Base-by-base conservation (phyloP, 2,888 invertebrate species). In the Chrysina gloriosa region DNA sequence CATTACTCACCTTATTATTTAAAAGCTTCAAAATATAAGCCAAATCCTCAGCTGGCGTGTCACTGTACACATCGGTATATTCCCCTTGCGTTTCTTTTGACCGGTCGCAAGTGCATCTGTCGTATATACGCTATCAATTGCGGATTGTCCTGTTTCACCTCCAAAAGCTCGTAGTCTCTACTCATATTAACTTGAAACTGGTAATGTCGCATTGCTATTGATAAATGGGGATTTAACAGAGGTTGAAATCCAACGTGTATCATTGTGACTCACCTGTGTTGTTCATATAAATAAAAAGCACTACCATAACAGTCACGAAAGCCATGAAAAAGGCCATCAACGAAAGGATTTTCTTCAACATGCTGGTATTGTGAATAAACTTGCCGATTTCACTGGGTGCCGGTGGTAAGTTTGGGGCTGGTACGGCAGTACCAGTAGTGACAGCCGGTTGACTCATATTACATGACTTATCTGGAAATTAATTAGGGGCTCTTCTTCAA, bases 121-220 rank as follows among this genome's bases (percentile, higher is more conserved):
- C 91, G 85, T 73, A 94, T 91, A 82, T 91, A 93, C 65, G 89
- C 89, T 72, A 93, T 89, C 70, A 94, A 85, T 75, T 89, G 87
- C 1, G 91, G 89, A 76, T 93, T 90, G 79, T 91, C 92, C 84
- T 93, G 92, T 9, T 89, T 85, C 70, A 93, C 91, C 77, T 89
- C 87, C 29, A 88, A 86, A 73, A 93, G 85, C 79, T 93, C 92
- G 81, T 91, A 89, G 81, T 93, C 93, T 72, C 89, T 89, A 54
- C 90, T 91, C 90, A 93, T 91, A 84, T 92, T 93, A 72, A 90
- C 85, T 34, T 91, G 89, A 83, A 93, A 93, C 81, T 92, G 92
- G 79, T 92, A 91, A 70, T 91, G 91, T 69, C 89, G 88, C 73
- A 90, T 84, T 4, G 90, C 91, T 91, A 80, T 1, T 3, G n/a